Evolutionary conservation across 2,888 invertebrate genomes (phyloP).

Genomic region (Stegana nigrithorax): DNA sequence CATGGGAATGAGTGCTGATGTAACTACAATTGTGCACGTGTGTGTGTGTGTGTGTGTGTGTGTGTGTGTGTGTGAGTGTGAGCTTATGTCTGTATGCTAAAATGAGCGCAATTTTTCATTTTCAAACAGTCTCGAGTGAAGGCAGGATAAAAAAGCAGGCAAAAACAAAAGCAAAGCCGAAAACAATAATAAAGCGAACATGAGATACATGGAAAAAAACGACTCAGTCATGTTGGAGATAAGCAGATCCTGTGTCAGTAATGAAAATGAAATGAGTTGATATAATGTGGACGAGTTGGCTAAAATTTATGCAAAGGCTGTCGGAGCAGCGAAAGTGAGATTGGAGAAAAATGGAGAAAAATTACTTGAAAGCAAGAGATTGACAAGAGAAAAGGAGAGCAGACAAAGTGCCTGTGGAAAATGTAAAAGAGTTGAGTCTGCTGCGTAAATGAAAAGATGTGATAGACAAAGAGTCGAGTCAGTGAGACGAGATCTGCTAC

Average conservation of each 20-base stretch:
- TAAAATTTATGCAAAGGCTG: no score
- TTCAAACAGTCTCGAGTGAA: constrained; percentile 6
- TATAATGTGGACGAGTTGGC: no score
- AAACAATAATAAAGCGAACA: constrained; percentile 11
- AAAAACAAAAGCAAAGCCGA: constrained; percentile 13
- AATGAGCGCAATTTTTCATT: constrained; percentile 21
- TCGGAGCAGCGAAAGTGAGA: no score
- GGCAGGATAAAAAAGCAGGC: neutral
- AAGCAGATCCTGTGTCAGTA: constrained; percentile 11
- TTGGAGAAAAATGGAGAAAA: no score
- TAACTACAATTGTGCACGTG: neutral
- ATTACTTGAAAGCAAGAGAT: no score
- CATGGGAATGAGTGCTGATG: neutral
- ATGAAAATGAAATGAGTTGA: constrained; percentile 16
- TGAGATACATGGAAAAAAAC: constrained; percentile 1
- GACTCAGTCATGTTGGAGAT: constrained; percentile 2
- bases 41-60: neutral
- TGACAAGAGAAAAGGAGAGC: no score
- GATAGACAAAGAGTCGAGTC: no score
- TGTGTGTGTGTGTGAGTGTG: constrained; percentile 37
- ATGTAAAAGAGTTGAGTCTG: no score
- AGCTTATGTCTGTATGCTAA: constrained; percentile 38
- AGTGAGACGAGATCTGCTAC: no score
- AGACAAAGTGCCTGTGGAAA: no score
- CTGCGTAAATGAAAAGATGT: no score